Evolutionary conservation across 23 tunicate species (phyloP).

Genomic region (Trididemnum miniatum): DNA sequence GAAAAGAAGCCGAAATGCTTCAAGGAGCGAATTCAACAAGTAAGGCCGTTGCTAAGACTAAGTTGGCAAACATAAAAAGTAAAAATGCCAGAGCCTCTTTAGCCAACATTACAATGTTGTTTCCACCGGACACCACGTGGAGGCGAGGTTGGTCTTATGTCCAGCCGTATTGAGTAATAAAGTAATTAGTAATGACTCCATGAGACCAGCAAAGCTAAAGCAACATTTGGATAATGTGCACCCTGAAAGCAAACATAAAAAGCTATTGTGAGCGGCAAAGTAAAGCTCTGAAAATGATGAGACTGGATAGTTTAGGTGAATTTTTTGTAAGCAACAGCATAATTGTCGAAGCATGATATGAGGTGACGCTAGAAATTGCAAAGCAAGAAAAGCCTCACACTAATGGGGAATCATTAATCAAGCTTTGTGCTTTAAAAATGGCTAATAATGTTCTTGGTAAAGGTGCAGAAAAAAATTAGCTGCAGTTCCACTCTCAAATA

Average conservation of each 20-base stretch:
- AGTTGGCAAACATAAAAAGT: too few species aligned
- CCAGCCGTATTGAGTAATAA: conserved; percentile 58
- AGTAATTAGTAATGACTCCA: conserved; percentile 60
- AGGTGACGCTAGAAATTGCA: conserved; percentile 57
- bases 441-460: conserved; percentile 55
- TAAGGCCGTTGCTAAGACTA: too few species aligned
- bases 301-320: conserved; percentile 57
- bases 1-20: too few species aligned
- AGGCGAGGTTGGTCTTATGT: too few species aligned
- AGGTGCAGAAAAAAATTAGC: conserved; percentile 56
- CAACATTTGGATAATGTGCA: too few species aligned
- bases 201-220: too few species aligned
- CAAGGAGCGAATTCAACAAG: too few species aligned
- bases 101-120: too few species aligned
- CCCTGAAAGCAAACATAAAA: conserved; percentile 40
- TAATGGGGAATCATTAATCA: conserved; percentile 62
- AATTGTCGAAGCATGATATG: conserved; percentile 53
- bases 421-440: conserved; percentile 71
- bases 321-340: conserved; percentile 35
- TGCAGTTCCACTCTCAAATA: conserved; percentile 60
- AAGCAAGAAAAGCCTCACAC: conserved; percentile 53
- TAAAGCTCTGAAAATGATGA: conserved; percentile 54
- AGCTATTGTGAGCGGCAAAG: conserved; percentile 42
- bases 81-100: too few species aligned
- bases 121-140: too few species aligned